A percentile compares a stretch with the other conserved stretches of the same genome.
These are phyloP conservation scores for Microdon myrmicae DNA, from an alignment of 2,888 invertebrate genomes.

Conservation along the genomic window DNA sequence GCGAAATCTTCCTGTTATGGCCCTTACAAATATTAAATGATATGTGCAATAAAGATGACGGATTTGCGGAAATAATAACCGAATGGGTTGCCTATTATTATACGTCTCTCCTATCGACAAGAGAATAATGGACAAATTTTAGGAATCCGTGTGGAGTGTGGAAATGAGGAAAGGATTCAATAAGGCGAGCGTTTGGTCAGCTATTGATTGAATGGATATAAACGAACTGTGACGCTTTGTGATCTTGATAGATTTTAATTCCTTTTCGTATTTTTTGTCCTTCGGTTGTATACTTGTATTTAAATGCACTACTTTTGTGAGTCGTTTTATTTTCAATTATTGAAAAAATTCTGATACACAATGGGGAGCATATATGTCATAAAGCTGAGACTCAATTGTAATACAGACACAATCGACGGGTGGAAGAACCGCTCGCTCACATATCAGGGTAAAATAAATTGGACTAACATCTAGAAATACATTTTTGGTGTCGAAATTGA, in stretches of 20 bases:
- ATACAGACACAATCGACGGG: no score
- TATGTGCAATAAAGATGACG: constrained; percentile 19
- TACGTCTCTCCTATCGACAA: constrained; percentile 6
- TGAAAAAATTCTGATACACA: no score
- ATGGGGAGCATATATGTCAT: no score
- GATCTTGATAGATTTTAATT: not conserved
- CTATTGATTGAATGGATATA: not conserved
- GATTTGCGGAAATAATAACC: constrained; percentile 34
- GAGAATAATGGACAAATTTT: constrained; percentile 9
- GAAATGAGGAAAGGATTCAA: constrained; percentile 12
- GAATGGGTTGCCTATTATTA: constrained; percentile 44
- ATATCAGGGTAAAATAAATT: no score
- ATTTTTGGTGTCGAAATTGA: no score
- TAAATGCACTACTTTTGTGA: no score
- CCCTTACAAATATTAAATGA: constrained; percentile 56
- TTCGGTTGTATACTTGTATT: no score
- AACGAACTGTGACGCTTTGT: constrained; percentile 2
- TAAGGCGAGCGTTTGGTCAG: constrained; percentile 1
- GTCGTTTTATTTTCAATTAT: no score
- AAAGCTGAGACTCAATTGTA: no score
- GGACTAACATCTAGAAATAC: no score
- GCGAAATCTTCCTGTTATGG: constrained; percentile 55
- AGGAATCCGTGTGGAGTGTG: constrained; percentile 14
- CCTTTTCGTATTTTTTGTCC: no score
- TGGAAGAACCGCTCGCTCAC: no score